Percentiles rank a stretch among this genome's conserved stretches.
phyloP scores from a whole-genome alignment of 2,888 invertebrate species.

The Linyphia triangularis region DNA sequence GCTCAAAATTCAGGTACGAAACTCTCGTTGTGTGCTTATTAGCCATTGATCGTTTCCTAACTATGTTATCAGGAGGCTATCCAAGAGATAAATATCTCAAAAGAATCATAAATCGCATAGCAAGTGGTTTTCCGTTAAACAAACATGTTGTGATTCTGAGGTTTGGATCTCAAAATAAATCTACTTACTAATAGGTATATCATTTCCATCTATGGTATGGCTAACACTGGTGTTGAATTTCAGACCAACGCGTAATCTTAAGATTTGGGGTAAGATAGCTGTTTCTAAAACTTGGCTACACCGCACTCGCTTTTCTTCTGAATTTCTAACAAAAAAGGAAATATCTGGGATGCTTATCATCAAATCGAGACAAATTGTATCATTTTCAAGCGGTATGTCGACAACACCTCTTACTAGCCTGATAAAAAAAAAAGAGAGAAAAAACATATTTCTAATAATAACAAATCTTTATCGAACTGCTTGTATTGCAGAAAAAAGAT shows the following conservation, averaged over 20 bases:
- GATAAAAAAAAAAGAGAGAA: conserved; percentile 1
- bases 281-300: neutral
- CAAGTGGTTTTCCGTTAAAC: neutral
- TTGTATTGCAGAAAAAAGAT: neutral
- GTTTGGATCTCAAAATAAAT: conserved; percentile 10
- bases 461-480: conserved; percentile 27
- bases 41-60: too few species aligned
- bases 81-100: too few species aligned
- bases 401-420: neutral
- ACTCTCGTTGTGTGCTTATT: too few species aligned
- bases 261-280: neutral
- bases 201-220: neutral
- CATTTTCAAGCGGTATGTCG: conserved; percentile 11
- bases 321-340: conserved; percentile 45
- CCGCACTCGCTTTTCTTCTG: conserved; percentile 8
- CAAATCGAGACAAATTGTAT: conserved; percentile 18
- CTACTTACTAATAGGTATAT: conserved; percentile 14
- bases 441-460: conserved; percentile 4
- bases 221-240: neutral
- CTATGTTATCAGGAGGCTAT: too few species aligned
- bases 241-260: neutral
- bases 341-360: conserved; percentile 13
- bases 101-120: neutral
- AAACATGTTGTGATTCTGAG: neutral
- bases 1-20: too few species aligned